A percentile compares a stretch with the other conserved stretches of the same genome.
Evolutionary conservation across 2,797 vertebrate species (phyloP).

Genomic region (Lepilemur septentrionalis): DNA sequence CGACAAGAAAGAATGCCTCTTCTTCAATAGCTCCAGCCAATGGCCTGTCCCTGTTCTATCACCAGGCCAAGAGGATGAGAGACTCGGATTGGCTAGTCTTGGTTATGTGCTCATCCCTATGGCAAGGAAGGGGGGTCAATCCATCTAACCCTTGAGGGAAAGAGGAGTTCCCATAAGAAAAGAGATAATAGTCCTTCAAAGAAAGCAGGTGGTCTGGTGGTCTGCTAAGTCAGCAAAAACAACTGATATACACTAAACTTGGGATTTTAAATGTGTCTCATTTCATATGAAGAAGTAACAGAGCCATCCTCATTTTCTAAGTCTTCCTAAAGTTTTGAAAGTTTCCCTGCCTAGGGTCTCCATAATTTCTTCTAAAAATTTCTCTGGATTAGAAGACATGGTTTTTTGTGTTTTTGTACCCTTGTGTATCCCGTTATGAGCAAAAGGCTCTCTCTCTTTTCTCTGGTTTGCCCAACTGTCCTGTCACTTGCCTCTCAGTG

Average conservation of each 20-base stretch:
- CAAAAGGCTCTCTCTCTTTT: slow-evolving; percentile 35
- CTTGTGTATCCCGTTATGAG: not conserved
- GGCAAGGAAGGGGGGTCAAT: not conserved
- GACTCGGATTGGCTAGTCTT: not conserved
- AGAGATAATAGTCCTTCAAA: not conserved
- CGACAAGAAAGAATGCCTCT: not conserved
- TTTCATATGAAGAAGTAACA: not conserved
- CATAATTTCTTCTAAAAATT: not conserved
- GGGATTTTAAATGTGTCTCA: not conserved
- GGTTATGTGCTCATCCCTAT: not conserved
- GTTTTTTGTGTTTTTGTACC: slow-evolving; percentile 17
- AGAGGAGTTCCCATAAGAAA: not conserved
- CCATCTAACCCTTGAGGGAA: not conserved
- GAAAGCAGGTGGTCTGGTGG: not conserved
- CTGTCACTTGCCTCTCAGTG: slow-evolving; percentile 44
- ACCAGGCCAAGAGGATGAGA: not conserved
- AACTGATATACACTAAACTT: not conserved
- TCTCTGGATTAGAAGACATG: slow-evolving; percentile 58
- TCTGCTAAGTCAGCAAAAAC: not conserved
- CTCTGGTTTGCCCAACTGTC: slow-evolving; percentile 45
- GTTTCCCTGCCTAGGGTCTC: not conserved
- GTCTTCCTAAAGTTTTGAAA: slow-evolving; percentile 36
- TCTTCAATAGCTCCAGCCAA: not conserved
- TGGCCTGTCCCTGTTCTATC: not conserved
- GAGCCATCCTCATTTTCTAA: not conserved